Evolutionary conservation across 1,140 invertebrate species (phyloP), one percentile per base, ranked within the genome.

Genomic region (Trichogramma pretiosum): DNA sequence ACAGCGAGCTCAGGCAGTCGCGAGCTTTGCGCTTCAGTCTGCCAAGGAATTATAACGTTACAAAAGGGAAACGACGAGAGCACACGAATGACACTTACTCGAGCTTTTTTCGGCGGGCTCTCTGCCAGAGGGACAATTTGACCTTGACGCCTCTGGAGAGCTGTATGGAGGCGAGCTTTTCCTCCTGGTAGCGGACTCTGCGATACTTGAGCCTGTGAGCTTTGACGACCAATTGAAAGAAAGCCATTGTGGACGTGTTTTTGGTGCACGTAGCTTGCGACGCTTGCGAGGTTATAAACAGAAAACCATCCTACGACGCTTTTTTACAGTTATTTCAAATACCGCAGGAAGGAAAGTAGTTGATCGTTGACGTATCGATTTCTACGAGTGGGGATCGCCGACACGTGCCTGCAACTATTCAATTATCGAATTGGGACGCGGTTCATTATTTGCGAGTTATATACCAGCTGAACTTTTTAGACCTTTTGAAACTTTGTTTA

Each of bases 141-240:
- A 63, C 57, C 43, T 72, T 63, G 30, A 55, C 52, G 4, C 64
- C 66, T 33, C 65, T 62, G 0, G 61, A 60, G 32, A 70, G 54
- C 30, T 62, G 56, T 14, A 77, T 68, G n/a, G 75, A 74, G 47
- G 66, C 66, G 11, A 69, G 53, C 59, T 77, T 77, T 52, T 77
- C 73, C 26, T 71, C 59, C 56, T 74, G 64, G 53, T 75, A 75
- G 24, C 56, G 61, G 26, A 55, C 46, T 47, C 64, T 60, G 16
- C 62, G 59, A 51, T 68, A 72, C 55, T 70, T 68, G 7, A 77
- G 59, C 13, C 61, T 65, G 23, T 61, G 54, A 14, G 73, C 71
- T 60, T 76, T 75, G 53, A 74, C 57, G 11, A 74, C 33, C 24
- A 68, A 52, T 50, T 64, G 56, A 46, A 68, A 68, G 46, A 69